A percentile compares a stretch with the other conserved stretches of the same genome.
Conservation (phyloP, 2,797 vertebrate species). For the Avahi laniger region DNA sequence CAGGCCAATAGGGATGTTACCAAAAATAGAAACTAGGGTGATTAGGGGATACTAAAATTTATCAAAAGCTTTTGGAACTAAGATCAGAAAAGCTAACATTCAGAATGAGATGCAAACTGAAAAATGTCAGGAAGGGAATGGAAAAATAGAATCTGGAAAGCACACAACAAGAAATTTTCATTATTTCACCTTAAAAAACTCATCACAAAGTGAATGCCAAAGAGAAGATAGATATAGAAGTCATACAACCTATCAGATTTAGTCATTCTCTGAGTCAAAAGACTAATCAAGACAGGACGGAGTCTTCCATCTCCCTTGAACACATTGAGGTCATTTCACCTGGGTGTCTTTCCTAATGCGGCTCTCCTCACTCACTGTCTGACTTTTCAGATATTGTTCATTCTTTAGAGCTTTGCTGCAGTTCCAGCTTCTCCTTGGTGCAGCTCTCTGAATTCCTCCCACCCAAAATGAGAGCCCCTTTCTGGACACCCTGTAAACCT, state of each 20-base stretch:
- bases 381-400: background rate
- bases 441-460: background rate
- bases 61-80: conserved; percentile 10
- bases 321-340: background rate
- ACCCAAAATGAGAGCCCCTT: background rate
- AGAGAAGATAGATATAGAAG: background rate
- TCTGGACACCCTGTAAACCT: background rate
- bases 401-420: background rate
- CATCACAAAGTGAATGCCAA: background rate
- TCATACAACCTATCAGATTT: background rate
- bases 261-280: background rate
- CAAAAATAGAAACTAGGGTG: conserved; percentile 15
- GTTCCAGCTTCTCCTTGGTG: background rate
- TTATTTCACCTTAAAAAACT: background rate
- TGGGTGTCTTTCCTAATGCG: background rate
- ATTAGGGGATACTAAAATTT: background rate
- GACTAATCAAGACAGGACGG: background rate
- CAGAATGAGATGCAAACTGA: background rate
- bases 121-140: background rate
- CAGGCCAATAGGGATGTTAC: background rate
- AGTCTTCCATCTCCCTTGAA: background rate
- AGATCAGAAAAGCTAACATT: conserved; percentile 24
- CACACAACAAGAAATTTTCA: background rate
- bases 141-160: background rate
- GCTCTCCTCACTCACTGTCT: background rate